phyloP scores from a whole-genome alignment of 2,888 invertebrate genomes.

The Netelia inedita region DNA sequence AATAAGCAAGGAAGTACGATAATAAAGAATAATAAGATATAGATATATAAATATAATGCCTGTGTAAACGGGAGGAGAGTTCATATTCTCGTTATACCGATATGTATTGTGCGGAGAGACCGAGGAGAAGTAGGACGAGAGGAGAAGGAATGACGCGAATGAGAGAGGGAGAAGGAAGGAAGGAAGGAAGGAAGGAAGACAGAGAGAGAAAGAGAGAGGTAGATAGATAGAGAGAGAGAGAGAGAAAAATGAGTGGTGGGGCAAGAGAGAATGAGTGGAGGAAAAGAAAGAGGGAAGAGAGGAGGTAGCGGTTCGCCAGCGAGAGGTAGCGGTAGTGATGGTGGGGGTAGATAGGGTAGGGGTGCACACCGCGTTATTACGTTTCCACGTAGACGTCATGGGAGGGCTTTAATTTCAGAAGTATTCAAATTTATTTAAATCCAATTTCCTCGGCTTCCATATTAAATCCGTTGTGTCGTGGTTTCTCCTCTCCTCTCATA shows the following conservation, averaged over 20 bases:
- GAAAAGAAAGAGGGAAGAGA: conserved; percentile 24
- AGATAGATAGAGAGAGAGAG: conserved; percentile 43
- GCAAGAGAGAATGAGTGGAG: conserved; percentile 61
- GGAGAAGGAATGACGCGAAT: conserved; percentile 46
- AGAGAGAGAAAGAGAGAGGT: conserved; percentile 46
- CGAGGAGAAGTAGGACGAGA: conserved; percentile 75
- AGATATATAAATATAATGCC: conserved; percentile 34
- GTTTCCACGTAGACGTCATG: conserved; percentile 82
- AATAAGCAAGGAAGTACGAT: conserved; percentile 19
- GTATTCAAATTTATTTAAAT: conserved; percentile 84
- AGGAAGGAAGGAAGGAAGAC: conserved; percentile 48
- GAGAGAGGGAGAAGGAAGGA: conserved; percentile 54
- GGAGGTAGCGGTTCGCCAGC: background rate
- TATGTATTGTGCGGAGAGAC: conserved; percentile 67
- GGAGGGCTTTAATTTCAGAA: conserved; percentile 84
- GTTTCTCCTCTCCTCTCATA: conserved; percentile 72
- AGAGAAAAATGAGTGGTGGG: conserved; percentile 54
- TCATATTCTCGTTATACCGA: conserved; percentile 67
- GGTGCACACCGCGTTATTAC: conserved; percentile 79
- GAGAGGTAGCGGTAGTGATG: background rate
- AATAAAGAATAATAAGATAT: conserved; percentile 32
- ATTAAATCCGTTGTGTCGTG: conserved; percentile 81
- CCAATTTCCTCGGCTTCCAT: conserved; percentile 82
- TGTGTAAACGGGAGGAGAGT: conserved; percentile 55
- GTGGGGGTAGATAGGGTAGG: conserved; percentile 31